phyloP scores from a whole-genome alignment of 53 echinoderm and acorn worm species.

The Holothuria scabra region DNA sequence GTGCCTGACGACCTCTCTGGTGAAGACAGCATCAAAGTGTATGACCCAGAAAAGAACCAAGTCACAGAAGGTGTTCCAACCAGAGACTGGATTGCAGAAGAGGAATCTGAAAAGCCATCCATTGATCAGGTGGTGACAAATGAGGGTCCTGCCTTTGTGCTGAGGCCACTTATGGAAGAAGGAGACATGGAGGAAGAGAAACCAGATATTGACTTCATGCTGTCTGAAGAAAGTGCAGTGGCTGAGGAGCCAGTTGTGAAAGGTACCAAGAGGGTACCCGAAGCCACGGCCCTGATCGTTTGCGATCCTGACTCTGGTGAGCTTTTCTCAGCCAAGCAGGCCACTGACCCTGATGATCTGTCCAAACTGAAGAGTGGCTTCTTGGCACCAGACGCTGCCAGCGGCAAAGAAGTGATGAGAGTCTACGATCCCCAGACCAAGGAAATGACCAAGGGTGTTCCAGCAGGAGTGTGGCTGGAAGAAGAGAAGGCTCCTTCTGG shows the following conservation, averaged over 20 bases:
- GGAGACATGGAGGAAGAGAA: constrained; percentile 38
- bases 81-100: constrained; percentile 27
- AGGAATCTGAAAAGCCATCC: not conserved
- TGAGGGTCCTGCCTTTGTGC: constrained; percentile 73
- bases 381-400: constrained; percentile 14
- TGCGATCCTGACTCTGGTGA: constrained; percentile 29
- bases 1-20: constrained; percentile 29
- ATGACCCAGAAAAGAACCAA: constrained; percentile 64
- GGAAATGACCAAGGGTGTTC: constrained; percentile 41
- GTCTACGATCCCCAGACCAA: constrained; percentile 34
- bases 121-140: no score
- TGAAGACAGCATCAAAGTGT: constrained; percentile 39
- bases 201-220: constrained; percentile 7
- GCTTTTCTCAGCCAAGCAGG: constrained; percentile 25
- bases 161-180: constrained; percentile 32
- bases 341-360: constrained; percentile 26
- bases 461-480: constrained; percentile 14
- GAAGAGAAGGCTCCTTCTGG: not conserved
- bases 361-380: constrained; percentile 14
- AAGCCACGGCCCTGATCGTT: constrained; percentile 11
- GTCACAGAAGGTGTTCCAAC: constrained; percentile 61
- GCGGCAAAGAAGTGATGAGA: constrained; percentile 27
- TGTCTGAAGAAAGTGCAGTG: constrained; percentile 20
- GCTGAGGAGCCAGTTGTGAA: constrained; percentile 18
- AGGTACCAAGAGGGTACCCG: constrained; percentile 6